Percentiles rank a stretch among this genome's conserved stretches.
Evolutionary conservation across 2,888 invertebrate genomes (phyloP).

Genomic region (Lydus trimaculatus): DNA sequence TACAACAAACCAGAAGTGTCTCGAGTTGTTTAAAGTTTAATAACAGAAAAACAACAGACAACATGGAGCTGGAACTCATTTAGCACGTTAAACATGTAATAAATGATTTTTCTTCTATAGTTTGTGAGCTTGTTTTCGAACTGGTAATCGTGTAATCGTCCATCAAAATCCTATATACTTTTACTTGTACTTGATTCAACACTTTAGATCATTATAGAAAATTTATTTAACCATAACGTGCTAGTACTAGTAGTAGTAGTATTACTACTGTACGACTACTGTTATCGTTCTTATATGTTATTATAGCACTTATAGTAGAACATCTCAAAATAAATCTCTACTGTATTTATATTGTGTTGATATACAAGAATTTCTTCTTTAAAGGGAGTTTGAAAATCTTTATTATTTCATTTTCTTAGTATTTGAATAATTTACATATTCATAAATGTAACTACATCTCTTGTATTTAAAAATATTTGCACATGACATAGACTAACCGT

Average conservation of each 20-base stretch:
- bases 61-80: background rate
- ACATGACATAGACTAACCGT: conserved; percentile 3
- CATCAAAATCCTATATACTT: background rate
- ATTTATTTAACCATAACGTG: background rate
- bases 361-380: background rate
- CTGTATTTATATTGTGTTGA: background rate
- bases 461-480: conserved; percentile 1
- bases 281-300: background rate
- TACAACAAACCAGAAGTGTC: too few relatives aligned
- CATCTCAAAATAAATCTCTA: background rate
- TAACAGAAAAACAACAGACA: background rate
- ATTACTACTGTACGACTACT: background rate
- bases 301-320: too few relatives aligned
- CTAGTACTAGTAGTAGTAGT: background rate
- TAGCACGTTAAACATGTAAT: background rate
- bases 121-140: background rate
- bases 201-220: background rate
- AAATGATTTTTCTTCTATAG: background rate
- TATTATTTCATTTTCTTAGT: background rate
- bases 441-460: background rate
- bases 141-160: background rate
- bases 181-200: background rate
- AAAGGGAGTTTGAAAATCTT: background rate
- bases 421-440: background rate
- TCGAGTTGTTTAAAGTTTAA: too few relatives aligned